phyloP scores from a whole-genome alignment of 2,113 vertebrate genomes.

The Orthonyx spaldingii region DNA sequence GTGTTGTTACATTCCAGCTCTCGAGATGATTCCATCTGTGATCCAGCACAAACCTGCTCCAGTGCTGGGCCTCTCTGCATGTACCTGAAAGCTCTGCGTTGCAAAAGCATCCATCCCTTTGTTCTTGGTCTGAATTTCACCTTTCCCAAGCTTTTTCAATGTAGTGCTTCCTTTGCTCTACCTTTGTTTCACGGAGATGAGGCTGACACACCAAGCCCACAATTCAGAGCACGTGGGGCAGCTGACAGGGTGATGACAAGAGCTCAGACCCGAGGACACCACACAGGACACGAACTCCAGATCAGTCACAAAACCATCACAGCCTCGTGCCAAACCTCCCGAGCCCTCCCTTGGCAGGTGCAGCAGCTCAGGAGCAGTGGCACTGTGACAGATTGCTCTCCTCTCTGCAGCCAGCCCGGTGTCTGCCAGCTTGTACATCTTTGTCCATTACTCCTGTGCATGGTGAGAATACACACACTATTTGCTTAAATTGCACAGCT shows the following conservation, averaged over 20 bases:
- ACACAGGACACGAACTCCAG: rapidly evolving
- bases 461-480: neutral
- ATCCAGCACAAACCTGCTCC: neutral
- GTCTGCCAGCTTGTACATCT: neutral
- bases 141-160: neutral
- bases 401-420: neutral
- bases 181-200: neutral
- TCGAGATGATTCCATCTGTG: neutral
- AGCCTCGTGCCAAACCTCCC: neutral
- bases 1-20: neutral
- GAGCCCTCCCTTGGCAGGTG: neutral
- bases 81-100: neutral
- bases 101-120: neutral
- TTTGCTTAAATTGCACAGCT: neutral
- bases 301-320: neutral
- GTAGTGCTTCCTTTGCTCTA: neutral
- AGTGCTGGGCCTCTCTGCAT: neutral
- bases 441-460: neutral
- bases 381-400: neutral
- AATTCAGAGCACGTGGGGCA: neutral
- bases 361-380: neutral
- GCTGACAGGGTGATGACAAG: rapidly evolving
- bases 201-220: neutral
- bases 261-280: rapidly evolving
- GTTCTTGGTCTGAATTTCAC: neutral